A percentile compares a stretch with the other conserved stretches of the same genome.
These are phyloP conservation scores for Tetranychus piercei DNA, from an alignment of 2,888 invertebrate species.

Conservation along the genomic window DNA sequence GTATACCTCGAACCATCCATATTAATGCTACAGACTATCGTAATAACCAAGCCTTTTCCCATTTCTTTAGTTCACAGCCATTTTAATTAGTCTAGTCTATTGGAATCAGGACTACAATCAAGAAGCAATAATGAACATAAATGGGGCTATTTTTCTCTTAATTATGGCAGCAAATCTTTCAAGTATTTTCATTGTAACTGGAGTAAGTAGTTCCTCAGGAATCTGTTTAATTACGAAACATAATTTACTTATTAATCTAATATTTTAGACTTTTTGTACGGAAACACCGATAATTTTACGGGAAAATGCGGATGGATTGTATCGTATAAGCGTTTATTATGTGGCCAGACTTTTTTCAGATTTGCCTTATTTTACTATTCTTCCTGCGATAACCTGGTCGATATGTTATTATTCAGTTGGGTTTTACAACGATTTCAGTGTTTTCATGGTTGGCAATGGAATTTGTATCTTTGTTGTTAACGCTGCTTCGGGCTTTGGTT, in stretches of 20 bases:
- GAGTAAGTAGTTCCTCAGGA: constrained; percentile 43
- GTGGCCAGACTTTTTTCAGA: constrained; percentile 75
- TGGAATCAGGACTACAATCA: constrained; percentile 42
- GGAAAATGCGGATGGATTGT: constrained; percentile 74
- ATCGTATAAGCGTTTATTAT: constrained; percentile 74
- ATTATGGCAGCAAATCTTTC: constrained; percentile 83
- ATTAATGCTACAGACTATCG: background rate
- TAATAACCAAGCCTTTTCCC: background rate
- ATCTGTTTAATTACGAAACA: background rate
- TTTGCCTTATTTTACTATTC: constrained; percentile 55
- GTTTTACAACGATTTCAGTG: background rate
- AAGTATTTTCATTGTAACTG: constrained; percentile 81
- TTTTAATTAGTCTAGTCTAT: constrained; percentile 34
- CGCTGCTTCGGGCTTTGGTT: constrained; percentile 39
- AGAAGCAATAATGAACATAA: constrained; percentile 81
- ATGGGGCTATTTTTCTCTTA: constrained; percentile 73
- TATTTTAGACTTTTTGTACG: constrained; percentile 29
- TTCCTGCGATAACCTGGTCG: constrained; percentile 61
- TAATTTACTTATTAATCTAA: background rate
- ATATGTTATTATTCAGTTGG: constrained; percentile 67
- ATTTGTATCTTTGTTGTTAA: background rate
- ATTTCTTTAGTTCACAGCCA: constrained; percentile 26
- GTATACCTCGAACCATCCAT: constrained; percentile 30
- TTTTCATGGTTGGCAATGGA: background rate
- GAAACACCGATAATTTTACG: constrained; percentile 73